phyloP scores from a whole-genome alignment of 2,113 vertebrate species.

The Isichthys henryi region DNA sequence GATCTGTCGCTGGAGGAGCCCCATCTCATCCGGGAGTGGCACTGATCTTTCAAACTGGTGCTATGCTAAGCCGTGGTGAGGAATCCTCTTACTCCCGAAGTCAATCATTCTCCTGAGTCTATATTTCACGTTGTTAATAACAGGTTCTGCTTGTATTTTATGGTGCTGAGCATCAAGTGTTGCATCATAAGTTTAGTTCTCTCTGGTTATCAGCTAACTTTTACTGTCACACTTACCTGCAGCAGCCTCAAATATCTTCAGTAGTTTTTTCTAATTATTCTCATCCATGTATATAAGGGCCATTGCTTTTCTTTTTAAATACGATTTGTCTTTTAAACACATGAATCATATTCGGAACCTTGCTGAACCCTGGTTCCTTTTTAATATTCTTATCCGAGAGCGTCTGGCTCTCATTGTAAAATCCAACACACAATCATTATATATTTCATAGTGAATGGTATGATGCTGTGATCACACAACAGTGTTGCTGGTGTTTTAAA shows the following conservation, averaged over 20 bases:
- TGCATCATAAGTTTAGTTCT: neutral
- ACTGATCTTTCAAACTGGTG: neutral
- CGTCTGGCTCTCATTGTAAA: neutral
- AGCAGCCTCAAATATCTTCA: neutral
- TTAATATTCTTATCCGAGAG: neutral
- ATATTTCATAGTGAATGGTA: neutral
- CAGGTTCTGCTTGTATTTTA: neutral
- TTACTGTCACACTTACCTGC: neutral
- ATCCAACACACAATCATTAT: neutral
- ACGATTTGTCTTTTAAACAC: neutral
- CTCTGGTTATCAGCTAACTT: neutral
- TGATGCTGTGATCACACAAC: neutral
- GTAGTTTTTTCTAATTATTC: neutral
- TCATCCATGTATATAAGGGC: neutral
- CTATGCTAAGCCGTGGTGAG: neutral
- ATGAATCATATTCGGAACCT: neutral
- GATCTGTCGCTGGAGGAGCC: neutral
- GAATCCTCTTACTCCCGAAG: neutral
- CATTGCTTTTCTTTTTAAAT: neutral
- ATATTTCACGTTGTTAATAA: neutral
- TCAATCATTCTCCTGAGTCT: neutral
- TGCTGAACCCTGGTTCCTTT: neutral
- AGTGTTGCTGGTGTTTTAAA: neutral
- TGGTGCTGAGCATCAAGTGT: neutral
- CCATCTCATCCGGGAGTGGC: neutral